phyloP scores from a whole-genome alignment of 2,888 invertebrate species.

The Germaria angustata region DNA sequence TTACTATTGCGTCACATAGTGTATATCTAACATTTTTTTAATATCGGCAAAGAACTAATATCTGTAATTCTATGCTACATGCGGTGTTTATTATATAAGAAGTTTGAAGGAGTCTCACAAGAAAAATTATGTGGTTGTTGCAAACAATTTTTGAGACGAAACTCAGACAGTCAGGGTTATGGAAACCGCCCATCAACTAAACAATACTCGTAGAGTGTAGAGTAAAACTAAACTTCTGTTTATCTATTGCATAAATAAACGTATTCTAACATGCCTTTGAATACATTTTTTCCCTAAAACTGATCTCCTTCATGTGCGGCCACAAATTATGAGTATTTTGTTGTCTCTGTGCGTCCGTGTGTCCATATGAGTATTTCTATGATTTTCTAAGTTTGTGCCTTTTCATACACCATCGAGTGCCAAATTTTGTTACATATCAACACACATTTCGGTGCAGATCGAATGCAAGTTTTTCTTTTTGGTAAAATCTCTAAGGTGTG shows the following conservation, averaged over 20 bases:
- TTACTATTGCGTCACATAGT: too few species aligned
- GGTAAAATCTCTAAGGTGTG: slow-evolving; percentile 35
- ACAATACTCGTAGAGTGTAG: too few species aligned
- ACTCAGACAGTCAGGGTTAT: too few species aligned
- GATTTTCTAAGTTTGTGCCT: neutral
- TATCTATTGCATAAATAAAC: neutral
- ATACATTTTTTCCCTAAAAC: neutral
- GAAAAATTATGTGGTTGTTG: too few species aligned
- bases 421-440: slow-evolving; percentile 57
- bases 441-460: slow-evolving; percentile 50
- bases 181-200: too few species aligned
- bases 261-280: neutral
- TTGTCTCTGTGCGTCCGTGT: neutral
- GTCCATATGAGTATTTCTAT: neutral
- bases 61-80: too few species aligned
- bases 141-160: too few species aligned
- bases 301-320: slow-evolving; percentile 41
- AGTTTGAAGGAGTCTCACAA: too few species aligned
- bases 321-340: slow-evolving; percentile 51
- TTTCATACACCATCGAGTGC: slow-evolving; percentile 47
- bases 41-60: too few species aligned
- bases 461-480: slow-evolving; percentile 6
- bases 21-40: too few species aligned
- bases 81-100: too few species aligned
- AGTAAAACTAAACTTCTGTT: too few species aligned